Evolutionary conservation across 1,140 invertebrate genomes (phyloP).

Genomic region (Drosophila kurseongensis): DNA sequence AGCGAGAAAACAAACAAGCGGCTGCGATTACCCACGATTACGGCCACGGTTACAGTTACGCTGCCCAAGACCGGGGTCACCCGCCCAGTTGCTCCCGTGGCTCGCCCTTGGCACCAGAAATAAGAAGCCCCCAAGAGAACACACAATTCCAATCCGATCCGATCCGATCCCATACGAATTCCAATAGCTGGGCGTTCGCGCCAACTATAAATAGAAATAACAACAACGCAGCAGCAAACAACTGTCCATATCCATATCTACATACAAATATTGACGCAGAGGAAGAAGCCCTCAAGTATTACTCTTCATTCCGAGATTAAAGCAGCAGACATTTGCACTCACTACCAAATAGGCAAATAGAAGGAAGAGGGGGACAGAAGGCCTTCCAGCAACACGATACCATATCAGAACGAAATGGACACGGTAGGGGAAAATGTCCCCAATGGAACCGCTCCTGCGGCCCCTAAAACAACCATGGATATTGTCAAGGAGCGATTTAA

Average conservation of each 20-base stretch:
- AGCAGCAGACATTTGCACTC: background rate
- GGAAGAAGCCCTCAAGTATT: conserved; percentile 36
- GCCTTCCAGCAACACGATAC: background rate
- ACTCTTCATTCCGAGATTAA: conserved; percentile 33
- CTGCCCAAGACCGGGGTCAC: conserved; percentile 35
- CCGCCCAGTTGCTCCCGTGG: conserved; percentile 1
- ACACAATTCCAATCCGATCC: background rate
- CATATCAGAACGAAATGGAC: conserved; percentile 45
- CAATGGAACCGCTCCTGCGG: conserved; percentile 19
- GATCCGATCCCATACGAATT: background rate
- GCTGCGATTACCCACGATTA: conserved; percentile 7
- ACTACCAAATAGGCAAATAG: background rate
- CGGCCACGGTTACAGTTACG: conserved; percentile 9
- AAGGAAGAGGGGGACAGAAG: conserved; percentile 4
- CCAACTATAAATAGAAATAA: conserved; percentile 68
- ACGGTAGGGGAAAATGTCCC: conserved; percentile 16
- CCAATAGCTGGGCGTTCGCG: conserved; percentile 21
- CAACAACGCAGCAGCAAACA: conserved; percentile 5
- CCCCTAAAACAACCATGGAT: conserved; percentile 14
- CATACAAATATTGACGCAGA: conserved; percentile 10
- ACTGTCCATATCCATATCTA: conserved; percentile 25
- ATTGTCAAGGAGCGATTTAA: conserved; percentile 78
- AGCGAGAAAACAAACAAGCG: conserved; percentile 43
- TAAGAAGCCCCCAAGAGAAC: background rate
- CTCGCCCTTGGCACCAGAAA: conserved; percentile 10